Evolutionary conservation across 1,140 invertebrate species (phyloP), one percentile per base, ranked within the genome.

Genomic region (Aleiodes sp.): DNA sequence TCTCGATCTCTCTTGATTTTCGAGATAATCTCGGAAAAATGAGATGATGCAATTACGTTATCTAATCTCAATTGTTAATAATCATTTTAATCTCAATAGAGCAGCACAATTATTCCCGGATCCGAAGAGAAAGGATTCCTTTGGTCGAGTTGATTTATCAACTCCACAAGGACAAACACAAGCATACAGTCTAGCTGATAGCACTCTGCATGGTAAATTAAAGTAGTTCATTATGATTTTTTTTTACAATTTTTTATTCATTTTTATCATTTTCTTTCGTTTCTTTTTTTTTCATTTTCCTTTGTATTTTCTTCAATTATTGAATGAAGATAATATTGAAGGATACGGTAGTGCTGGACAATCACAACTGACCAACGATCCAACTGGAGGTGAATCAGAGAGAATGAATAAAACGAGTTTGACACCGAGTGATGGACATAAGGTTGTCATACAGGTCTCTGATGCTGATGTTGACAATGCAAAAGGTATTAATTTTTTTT

Each of bases 41-140:
- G n/a, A n/a, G n/a, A n/a, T n/a, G n/a, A n/a, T n/a, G n/a, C n/a
- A n/a, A n/a, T n/a, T n/a, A n/a, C n/a, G n/a, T n/a, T n/a, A n/a
- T n/a, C n/a, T n/a, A n/a, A n/a, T n/a, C n/a, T n/a, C n/a, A n/a
- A n/a, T n/a, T n/a, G n/a, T n/a, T n/a, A n/a, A n/a, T n/a, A n/a
- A n/a, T n/a, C n/a, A n/a, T n/a, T n/a, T n/a, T n/a, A n/a, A n/a
- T n/a, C n/a, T n/a, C n/a, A n/a, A n/a, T 60, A 88, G 87, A 72
- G 84, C 87, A 14, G 87, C 87, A 9, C 86, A 88, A 68, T 69
- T 88, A 29, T 85, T 88, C 76, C 79, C 86, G 10, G 73, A 66
- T 2, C 71, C 73, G 1, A 80, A 80, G 63, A 76, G 82, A 0
- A 82, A 85, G 63, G 83, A 85, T 71, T 85, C 82, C 4, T 77